Evolutionary conservation across 1,140 invertebrate species (phyloP), one percentile per base, ranked within the genome.

Genomic region (Maconellicoccus hirsutus): DNA sequence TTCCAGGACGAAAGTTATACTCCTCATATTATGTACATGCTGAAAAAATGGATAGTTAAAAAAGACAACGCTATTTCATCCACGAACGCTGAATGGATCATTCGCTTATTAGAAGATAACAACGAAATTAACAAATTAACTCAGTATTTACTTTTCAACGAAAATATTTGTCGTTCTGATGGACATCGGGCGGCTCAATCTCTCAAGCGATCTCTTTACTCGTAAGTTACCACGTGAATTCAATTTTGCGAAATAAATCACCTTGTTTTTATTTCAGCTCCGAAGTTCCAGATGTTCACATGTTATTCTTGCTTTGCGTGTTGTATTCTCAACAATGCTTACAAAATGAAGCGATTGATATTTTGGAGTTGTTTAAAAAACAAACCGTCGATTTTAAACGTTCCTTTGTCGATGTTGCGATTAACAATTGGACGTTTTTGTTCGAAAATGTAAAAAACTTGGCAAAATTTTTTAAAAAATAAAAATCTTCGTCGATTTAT

Each of bases 361-460:
- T 66, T 4, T 23, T 66, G 19, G 21, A 8, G 4, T 66, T 23
- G 8, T 3, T 66, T 26, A 25, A 23, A 10, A 22, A 25, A 14
- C 22, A 26, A 25, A 66, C 6, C 25, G 10, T 1, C 3, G 10
- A 25, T 10, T 66, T 66, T 16, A 23, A 19, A 25, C 22, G 25
- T 23, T 10, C 61, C 8, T 66, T 66, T 23, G 21, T 66, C 22
- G 25, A 12, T 4, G 22, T 66, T 10, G 22, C 25, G 3, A 25
- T 66, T 3, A 23, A 66, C 2, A 25, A 25, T 26, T 66, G 61
- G 61, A 66, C 8, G 3, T 66, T 66, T 26, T 66, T 66, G 22
- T 66, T 66, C 25, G 61, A 66, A 25, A 26, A 66, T 23, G 61
- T 66, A n/a, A n/a, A n/a, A n/a, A n/a, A n/a, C n/a, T n/a, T n/a